Evolutionary conservation across 2,113 vertebrate genomes (phyloP), one percentile per base, ranked within the genome.

Genomic region (Coryphaenoides rupestris): DNA sequence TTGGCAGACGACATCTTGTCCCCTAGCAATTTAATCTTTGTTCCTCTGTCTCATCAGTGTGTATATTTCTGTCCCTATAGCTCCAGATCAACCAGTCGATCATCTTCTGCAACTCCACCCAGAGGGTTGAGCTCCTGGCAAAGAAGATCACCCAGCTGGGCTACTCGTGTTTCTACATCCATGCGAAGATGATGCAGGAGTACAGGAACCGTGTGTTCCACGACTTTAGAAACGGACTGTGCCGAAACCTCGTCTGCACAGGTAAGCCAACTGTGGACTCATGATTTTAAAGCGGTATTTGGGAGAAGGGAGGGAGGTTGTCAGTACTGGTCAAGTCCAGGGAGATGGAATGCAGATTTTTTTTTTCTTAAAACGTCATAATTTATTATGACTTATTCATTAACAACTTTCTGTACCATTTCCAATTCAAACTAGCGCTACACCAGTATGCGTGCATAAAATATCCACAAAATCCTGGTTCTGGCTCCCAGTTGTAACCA

Each of bases 51-150:
- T 40, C 33, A 33, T 40, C 9, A 12, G 33, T 40, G 0, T 65
- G 0, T 65, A 1, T 60, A 1, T 63, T 60, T 63, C 1, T 69
- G 24, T 60, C 16, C 1, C 66, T 72, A 15, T 66, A 90, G 87
- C 84, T 90, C 56, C 89, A 89, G 80, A 90, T 89, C 70, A 90
- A 90, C 64, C 88, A 90, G 80, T 89, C 89, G 0, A 89, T 90
- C 68, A 90, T 90, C 72, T 90, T 90, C 74, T 89, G 87, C 58
- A 90, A 90, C 82, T 90, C 87, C 28, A 89, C 86, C 28, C 89
- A 89, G 77, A 79, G 89, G 33, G 89, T 90, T 63, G 87, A 89
- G 66, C 86, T 89, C 52, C 65, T 90, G 67, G 89, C 87, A 28
- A 90, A 87, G 72, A 89, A 88, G 77, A 90, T 90, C 70, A 88